These are phyloP conservation scores for Apostichopus leukothele DNA, from an alignment of 53 echinoderm and acorn worm species.

Conservation along the genomic window DNA sequence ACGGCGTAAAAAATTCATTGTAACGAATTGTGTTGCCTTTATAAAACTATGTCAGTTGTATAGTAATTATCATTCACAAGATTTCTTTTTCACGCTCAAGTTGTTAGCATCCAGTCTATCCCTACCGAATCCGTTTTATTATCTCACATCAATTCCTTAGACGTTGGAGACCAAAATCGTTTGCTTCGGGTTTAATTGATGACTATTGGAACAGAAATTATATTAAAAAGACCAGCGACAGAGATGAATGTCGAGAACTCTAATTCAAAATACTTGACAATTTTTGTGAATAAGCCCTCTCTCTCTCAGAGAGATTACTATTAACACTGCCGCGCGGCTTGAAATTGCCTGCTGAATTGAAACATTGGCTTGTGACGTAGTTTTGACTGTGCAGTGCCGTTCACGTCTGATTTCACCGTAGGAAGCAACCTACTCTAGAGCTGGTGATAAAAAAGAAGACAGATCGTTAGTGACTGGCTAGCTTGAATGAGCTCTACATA, in stretches of 20 bases:
- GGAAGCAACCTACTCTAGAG: background rate
- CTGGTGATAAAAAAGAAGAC: background rate
- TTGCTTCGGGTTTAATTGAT: background rate
- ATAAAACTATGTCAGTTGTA: no score
- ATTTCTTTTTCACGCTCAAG: no score
- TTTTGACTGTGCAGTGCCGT: background rate
- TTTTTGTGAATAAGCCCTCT: background rate
- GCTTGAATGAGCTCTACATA: background rate
- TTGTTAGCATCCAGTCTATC: no score
- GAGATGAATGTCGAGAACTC: background rate
- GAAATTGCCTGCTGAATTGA: background rate
- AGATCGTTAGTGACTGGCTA: background rate
- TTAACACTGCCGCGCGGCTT: background rate
- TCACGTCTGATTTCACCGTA: background rate
- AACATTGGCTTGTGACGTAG: background rate
- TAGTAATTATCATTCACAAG: no score
- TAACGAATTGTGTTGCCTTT: no score
- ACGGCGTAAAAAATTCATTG: no score
- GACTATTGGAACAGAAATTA: background rate
- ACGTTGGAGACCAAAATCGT: background rate
- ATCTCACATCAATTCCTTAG: background rate
- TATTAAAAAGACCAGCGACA: background rate
- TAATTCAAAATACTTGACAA: slow-evolving; percentile 2
- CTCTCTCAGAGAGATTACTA: background rate
- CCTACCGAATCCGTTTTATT: no score